Conservation (phyloP, 1,140 invertebrate genomes). For the Radopholus similis region DNA sequence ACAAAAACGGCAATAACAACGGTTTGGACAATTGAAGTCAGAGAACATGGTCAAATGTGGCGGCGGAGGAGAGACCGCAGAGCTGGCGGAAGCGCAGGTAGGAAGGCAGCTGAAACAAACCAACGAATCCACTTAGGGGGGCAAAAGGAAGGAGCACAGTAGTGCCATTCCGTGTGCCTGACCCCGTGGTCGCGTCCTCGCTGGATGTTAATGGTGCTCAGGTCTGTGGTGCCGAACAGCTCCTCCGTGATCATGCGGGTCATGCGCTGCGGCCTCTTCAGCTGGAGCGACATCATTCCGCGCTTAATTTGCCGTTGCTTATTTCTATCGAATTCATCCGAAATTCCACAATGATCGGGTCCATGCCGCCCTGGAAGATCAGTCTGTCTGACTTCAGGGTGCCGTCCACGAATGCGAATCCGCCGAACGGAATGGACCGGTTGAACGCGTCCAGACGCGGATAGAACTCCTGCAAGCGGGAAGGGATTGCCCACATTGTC, state of each 20-base stretch:
- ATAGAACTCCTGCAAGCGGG: constrained; percentile 49
- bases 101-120: constrained; percentile 53
- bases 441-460: constrained; percentile 51
- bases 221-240: constrained; percentile 61
- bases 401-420: constrained; percentile 50
- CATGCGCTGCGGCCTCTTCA: constrained; percentile 55
- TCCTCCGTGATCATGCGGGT: constrained; percentile 56
- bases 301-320: constrained; percentile 55
- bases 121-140: constrained; percentile 9
- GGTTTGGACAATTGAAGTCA: neutral
- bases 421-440: constrained; percentile 47
- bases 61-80: constrained; percentile 70
- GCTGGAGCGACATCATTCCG: constrained; percentile 51
- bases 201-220: constrained; percentile 62
- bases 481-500: neutral
- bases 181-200: constrained; percentile 61
- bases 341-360: constrained; percentile 18
- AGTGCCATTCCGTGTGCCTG: too few relatives aligned
- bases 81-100: constrained; percentile 76
- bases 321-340: too few relatives aligned
- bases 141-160: too few relatives aligned
- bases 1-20: neutral
- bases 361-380: constrained; percentile 47
- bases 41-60: constrained; percentile 68
- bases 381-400: constrained; percentile 55